Base-by-base conservation (phyloP, 2,797 vertebrate species). In the Neosilurus hyrtlii region DNA sequence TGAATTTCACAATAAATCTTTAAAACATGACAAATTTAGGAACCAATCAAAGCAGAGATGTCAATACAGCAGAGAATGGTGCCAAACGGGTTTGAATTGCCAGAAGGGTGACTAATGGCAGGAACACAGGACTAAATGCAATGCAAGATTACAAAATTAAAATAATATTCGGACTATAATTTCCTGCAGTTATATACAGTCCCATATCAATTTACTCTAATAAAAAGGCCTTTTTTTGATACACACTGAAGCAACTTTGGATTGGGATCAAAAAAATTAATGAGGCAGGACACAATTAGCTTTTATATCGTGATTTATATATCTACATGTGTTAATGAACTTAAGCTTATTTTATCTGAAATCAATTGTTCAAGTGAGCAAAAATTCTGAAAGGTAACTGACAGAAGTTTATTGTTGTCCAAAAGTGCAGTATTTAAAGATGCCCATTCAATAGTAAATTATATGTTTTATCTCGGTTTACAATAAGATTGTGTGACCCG, bases 31-130 rank as follows among this genome's bases (percentile, higher is more conserved):
- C 61, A 9, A 76, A 49, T 61, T n/a, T 76, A 61, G 35, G 1
- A 75, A 59, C 54, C 72, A 49, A 62, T 76, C 35, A 3, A 43
- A 9, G 56, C 57, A 76, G 14, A 76, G 22, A 76, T 22, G 73
- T 57, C 72, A 35, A 54, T 54, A 30, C 8, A 73, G 71, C 24
- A 26, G 54, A 54, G 1, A 74, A 75, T 0, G 1, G 10, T 37
- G 6, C 15, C 37, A 22, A 4, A 43, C 43, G 8, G 43, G 43
- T 8, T 43, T 43, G 30, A n/a, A 61, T 15, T 49, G 35, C 2
- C 35, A 49, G 3, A 62, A 76, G 3, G 24, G 5, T 24, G 35
- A 11, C 2, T 9, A 15, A 59, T 37, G 73, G 73, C 30, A 61
- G 14, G 9, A 57, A 74, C 4, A 35, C 26, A 75, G 56, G 20